Evolutionary conservation across 2,888 invertebrate genomes (phyloP).

Genomic region (Chrysomela aeneicollis): DNA sequence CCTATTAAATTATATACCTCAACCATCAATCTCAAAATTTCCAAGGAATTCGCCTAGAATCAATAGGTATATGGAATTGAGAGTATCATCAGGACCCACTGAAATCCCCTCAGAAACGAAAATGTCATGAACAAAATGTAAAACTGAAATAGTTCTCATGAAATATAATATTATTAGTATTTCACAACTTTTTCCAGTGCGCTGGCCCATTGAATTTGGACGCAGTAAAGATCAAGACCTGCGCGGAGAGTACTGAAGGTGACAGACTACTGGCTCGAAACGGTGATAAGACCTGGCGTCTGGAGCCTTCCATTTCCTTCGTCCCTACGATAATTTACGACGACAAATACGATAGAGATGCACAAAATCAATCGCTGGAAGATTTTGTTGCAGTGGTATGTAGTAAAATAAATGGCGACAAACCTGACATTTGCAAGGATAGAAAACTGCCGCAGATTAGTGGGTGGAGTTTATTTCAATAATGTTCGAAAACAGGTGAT

Average conservation of each 20-base stretch:
- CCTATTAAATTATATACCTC: too few species aligned
- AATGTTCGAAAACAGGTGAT: too few species aligned
- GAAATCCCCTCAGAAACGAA: too few species aligned
- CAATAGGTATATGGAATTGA: too few species aligned
- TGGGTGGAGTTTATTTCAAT: neutral
- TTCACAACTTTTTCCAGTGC: slow-evolving; percentile 27
- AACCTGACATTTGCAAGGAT: slow-evolving; percentile 36
- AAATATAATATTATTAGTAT: too few species aligned
- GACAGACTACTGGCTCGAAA: slow-evolving; percentile 30
- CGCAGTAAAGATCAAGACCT: slow-evolving; percentile 20
- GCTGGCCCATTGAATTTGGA: slow-evolving; percentile 26
- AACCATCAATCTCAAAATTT: too few species aligned
- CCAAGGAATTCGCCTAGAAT: too few species aligned
- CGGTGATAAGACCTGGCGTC: slow-evolving; percentile 43
- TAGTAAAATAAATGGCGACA: slow-evolving; percentile 24
- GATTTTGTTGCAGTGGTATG: slow-evolving; percentile 47
- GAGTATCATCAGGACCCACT: too few species aligned
- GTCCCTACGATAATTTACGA: slow-evolving; percentile 61
- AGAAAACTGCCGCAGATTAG: slow-evolving; percentile 20
- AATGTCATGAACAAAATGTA: too few species aligned
- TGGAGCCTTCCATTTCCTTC: slow-evolving; percentile 52
- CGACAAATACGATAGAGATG: slow-evolving; percentile 45
- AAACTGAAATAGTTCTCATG: too few species aligned
- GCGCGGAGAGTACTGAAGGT: slow-evolving; percentile 28
- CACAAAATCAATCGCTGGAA: slow-evolving; percentile 37